These are phyloP conservation scores for Halocynthia roretzi DNA, from an alignment of 23 tunicate genomes.

Conservation along the genomic window DNA sequence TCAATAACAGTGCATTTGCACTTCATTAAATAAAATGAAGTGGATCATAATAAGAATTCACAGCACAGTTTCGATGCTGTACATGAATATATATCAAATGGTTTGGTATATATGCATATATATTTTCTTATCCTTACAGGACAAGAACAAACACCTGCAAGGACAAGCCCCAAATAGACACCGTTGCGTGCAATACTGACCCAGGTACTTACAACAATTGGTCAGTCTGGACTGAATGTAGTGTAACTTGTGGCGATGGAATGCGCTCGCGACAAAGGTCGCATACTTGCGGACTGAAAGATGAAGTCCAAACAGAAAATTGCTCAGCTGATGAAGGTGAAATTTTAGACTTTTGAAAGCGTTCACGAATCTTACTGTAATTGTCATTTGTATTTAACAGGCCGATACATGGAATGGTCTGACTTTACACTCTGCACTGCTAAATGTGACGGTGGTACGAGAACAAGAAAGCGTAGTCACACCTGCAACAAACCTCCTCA, in stretches of 20 bases:
- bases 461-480: conserved; percentile 52
- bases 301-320: conserved; percentile 4
- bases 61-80: neutral
- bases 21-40: neutral
- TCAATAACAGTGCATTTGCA: too few species aligned
- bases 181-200: conserved; percentile 46
- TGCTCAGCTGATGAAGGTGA: conserved; percentile 7
- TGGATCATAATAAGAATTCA: neutral
- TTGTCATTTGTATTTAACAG: conserved; percentile 8
- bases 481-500: conserved; percentile 54
- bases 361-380: neutral
- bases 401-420: conserved; percentile 50
- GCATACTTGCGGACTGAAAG: conserved; percentile 22
- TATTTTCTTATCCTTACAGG: neutral
- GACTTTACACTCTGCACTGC: conserved; percentile 48
- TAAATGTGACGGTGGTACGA: conserved; percentile 81
- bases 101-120: too few species aligned
- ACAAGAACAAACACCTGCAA: conserved; percentile 32
- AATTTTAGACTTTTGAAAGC: neutral
- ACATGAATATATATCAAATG: neutral
- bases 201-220: conserved; percentile 50
- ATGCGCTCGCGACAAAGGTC: conserved; percentile 33
- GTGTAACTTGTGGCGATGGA: conserved; percentile 68
- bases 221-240: conserved; percentile 55
- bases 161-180: conserved; percentile 34